Percentiles rank a stretch among this genome's conserved stretches.
Evolutionary conservation across 2,113 vertebrate genomes (phyloP).

Genomic region (Hydropotes inermis): DNA sequence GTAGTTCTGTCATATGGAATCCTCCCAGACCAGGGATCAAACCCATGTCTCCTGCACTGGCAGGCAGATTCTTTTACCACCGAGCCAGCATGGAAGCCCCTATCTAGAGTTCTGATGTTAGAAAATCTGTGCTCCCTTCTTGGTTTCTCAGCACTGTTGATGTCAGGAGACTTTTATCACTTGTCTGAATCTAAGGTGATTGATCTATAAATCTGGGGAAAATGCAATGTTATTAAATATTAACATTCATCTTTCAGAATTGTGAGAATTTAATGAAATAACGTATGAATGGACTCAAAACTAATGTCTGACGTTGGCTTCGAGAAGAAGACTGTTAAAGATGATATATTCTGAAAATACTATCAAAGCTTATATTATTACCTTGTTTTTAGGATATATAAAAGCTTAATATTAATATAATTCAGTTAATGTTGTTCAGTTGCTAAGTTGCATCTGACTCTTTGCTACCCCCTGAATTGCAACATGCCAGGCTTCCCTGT

Average conservation of each 20-base stretch:
- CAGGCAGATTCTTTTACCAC: neutral
- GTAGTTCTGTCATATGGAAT: neutral
- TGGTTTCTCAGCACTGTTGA: neutral
- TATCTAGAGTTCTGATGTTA: neutral
- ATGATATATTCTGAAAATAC: neutral
- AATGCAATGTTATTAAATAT: neutral
- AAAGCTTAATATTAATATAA: neutral
- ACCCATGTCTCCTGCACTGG: neutral
- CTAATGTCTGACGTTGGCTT: neutral
- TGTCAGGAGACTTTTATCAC: neutral
- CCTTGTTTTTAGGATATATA: neutral
- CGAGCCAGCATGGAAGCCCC: neutral
- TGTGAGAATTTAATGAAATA: constrained; percentile 3
- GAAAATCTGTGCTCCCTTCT: neutral
- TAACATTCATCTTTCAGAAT: neutral
- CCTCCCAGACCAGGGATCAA: neutral
- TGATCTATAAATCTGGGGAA: neutral
- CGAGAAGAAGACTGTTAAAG: neutral
- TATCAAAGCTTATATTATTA: neutral
- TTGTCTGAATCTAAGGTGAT: neutral
- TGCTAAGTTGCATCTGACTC: neutral
- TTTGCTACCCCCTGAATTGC: neutral
- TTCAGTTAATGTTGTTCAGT: neutral
- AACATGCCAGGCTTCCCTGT: neutral
- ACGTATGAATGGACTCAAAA: neutral